Evolutionary conservation across 2,113 vertebrate genomes (phyloP), one percentile per base, ranked within the genome.

Genomic region (Bufo gargarizans): DNA sequence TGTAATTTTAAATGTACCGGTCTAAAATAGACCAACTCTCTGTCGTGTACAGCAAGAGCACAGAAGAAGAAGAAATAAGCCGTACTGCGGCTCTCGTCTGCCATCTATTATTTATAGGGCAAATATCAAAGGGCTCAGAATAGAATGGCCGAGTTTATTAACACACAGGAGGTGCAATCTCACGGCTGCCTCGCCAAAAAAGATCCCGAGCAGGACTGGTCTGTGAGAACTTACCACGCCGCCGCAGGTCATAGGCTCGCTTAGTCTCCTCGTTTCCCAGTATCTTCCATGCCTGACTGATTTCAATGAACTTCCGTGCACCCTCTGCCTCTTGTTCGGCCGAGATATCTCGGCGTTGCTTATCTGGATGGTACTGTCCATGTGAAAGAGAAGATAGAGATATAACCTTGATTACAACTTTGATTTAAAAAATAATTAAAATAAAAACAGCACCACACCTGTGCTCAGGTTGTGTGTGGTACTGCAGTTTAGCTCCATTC

Each of bases 201-300:
- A 89, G 90, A 92, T 91, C 91, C 82, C 47, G 67, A 56, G 49
- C 88, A 88, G 69, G 90, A 47, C 91, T 90, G 90, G 88, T 86
- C 89, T 88, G 84, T 82, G 91, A 91, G 91, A 89, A 96, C 95
- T 90, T 94, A 97, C 97, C 97, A 81, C 56, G 94, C 88, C 91
- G 94, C 94, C 95, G 96, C 90, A 96, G 93, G 94, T 97, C 96
- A 92, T 97, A 97, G 89, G 93, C 93, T 91, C 91, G 95, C 93
- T 94, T 97, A 89, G 94, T 95, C 93, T 96, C 94, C 92, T 96
- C 95, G 13, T 97, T 94, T 84, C 96, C 95, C 87, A 97, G 95
- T 92, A 97, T 94, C 94, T 97, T 97, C 97, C 97, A 97, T 67
- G 97, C 97, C 90, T 95, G 96, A 92, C 95, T 95, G 81, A 97